These are phyloP conservation scores for Conops quadrifasciatus DNA, from an alignment of 2,888 invertebrate species.

Conservation along the genomic window DNA sequence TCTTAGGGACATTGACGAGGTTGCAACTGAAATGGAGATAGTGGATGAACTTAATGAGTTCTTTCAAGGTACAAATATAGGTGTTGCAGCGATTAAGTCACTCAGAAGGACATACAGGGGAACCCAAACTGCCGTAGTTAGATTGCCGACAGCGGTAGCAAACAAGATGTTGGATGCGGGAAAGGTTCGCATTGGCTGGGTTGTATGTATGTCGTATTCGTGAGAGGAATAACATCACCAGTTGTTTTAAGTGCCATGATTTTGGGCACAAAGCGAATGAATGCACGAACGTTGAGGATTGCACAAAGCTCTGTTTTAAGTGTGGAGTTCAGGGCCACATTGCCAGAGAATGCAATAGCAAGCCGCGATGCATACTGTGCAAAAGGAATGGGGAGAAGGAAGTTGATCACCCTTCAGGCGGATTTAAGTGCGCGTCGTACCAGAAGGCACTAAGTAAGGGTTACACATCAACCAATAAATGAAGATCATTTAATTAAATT, in stretches of 20 bases:
- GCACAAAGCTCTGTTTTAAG: neutral
- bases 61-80: neutral
- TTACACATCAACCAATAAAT: too few species aligned
- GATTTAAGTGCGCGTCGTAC: constrained; percentile 1
- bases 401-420: neutral
- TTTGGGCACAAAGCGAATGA: too few species aligned
- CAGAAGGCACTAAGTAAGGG: too few species aligned
- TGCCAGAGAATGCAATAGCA: neutral
- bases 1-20: neutral
- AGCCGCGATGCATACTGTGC: neutral
- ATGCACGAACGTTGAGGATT: too few species aligned
- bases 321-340: neutral
- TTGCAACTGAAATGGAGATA: neutral
- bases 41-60: neutral
- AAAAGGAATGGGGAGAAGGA: neutral
- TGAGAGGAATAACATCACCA: too few species aligned
- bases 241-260: too few species aligned
- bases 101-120: neutral
- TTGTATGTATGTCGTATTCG: neutral
- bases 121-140: neutral
- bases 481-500: too few species aligned
- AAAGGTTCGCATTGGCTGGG: neutral
- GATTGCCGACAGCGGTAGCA: neutral
- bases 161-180: neutral
- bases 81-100: neutral